These are phyloP conservation scores for Invenusta paracnida DNA, from an alignment of 2,888 invertebrate species.

Conservation along the genomic window DNA sequence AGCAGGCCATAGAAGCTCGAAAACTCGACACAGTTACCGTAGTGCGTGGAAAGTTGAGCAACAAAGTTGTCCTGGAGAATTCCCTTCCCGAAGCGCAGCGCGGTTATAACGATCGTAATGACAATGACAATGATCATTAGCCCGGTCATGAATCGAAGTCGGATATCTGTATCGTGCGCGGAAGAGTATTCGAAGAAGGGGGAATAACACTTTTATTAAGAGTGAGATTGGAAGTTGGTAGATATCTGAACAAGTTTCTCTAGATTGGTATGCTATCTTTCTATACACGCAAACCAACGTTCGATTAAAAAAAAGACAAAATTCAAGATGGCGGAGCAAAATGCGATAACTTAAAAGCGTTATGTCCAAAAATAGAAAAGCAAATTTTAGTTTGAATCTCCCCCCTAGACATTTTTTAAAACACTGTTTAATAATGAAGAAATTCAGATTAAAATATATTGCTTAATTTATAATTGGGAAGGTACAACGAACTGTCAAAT, in stretches of 20 bases:
- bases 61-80: slow-evolving; percentile 89
- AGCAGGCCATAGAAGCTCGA: slow-evolving; percentile 88
- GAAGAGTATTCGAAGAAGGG: background rate
- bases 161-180: slow-evolving; percentile 79
- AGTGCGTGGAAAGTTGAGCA: slow-evolving; percentile 76
- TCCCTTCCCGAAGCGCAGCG: slow-evolving; percentile 78
- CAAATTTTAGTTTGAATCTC: too few relatives aligned
- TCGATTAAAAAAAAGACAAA: too few relatives aligned
- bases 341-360: too few relatives aligned
- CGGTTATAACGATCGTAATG: slow-evolving; percentile 72
- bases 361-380: too few relatives aligned
- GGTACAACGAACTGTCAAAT: too few relatives aligned
- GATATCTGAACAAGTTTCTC: slow-evolving; percentile 6
- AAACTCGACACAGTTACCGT: slow-evolving; percentile 86
- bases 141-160: slow-evolving; percentile 81
- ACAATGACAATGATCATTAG: slow-evolving; percentile 75
- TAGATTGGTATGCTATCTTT: background rate
- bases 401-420: too few relatives aligned
- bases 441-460: too few relatives aligned
- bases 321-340: too few relatives aligned
- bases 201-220: background rate
- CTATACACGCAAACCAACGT: too few relatives aligned
- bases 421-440: too few relatives aligned
- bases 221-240: background rate
- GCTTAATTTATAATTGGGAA: too few relatives aligned